These are phyloP conservation scores for Chlamydotis undulata DNA, from an alignment of 2,113 vertebrate genomes.

Conservation along the genomic window DNA sequence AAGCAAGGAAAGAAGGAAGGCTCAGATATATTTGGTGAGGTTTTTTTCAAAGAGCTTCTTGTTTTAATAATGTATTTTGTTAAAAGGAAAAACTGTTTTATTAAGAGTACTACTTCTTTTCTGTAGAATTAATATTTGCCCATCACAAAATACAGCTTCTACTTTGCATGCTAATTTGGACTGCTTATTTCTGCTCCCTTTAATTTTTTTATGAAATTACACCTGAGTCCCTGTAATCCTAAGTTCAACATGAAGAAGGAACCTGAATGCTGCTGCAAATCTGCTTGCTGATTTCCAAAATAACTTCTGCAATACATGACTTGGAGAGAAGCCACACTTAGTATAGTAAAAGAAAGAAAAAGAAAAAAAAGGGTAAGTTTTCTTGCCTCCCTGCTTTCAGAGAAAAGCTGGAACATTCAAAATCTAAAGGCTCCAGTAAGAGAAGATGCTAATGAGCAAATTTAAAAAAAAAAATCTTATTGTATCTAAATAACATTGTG, in stretches of 20 bases:
- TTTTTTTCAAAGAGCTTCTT: not conserved
- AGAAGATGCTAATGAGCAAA: not conserved
- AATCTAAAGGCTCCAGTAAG: not conserved
- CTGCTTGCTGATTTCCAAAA: not conserved
- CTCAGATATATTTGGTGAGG: not conserved
- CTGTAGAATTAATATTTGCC: not conserved
- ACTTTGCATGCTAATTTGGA: not conserved
- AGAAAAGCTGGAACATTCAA: not conserved
- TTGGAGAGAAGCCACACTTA: not conserved
- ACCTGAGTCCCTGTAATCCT: not conserved
- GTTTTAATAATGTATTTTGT: not conserved
- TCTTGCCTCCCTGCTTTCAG: not conserved
- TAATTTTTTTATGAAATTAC: not conserved
- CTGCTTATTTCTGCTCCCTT: not conserved
- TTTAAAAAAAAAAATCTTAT: fast-evolving
- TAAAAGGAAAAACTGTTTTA: not conserved
- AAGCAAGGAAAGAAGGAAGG: not conserved
- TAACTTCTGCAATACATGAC: not conserved
- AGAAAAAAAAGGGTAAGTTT: not conserved
- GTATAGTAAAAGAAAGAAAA: not conserved
- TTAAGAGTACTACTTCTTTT: not conserved
- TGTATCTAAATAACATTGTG: not conserved
- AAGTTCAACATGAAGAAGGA: not conserved
- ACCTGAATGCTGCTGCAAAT: not conserved
- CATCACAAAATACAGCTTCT: not conserved